Evolutionary conservation across 1,140 invertebrate genomes (phyloP), one percentile per base, ranked within the genome.

Genomic region (Papilio helenus): DNA sequence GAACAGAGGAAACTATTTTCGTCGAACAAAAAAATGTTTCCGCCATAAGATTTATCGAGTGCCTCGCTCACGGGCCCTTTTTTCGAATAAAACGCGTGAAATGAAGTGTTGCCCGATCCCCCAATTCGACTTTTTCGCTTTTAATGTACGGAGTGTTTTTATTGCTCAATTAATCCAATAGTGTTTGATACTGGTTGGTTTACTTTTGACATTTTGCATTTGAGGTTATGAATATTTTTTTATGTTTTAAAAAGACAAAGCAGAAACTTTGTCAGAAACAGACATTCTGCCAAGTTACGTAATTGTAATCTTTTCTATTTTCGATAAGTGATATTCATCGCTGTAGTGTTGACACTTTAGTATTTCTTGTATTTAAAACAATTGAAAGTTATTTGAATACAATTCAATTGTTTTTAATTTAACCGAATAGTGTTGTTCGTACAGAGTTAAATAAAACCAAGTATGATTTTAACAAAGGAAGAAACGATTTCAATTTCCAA

Each of bases 1-100:
- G 92, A 92, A 87, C 90, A 87, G 84, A 92, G 92, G 89, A 92
- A 93, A 94, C 90, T 93, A 93, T 93, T 94, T 93, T 90, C 87
- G 86, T 87, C 89, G 86, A 82, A 91, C 90, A 93, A 93, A 93
- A 87, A 94, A 94, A 88, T 89, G 85, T 88, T 90, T 93, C 91
- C 92, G 87, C 79, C 73, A 76, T 18, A 90, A 94, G 93, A 94
- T 94, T 94, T 94, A 94, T 93, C 83, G 86, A 82, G 83, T 79
- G 82, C 84, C 85, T 86, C 83, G 84, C 81, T 84, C 86, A 87
- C 76, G 61, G 78, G 84, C 82, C 87, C 83, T 78, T 20, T 78
- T 86, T 86, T 81, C 84, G 87, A 84, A 91, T 93, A 92, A 94
- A 93, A 89, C 84, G 92, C 91, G 91, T 92, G 90, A 94, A 94